Conservation (phyloP, 2,888 invertebrate species). For the Stenoptilia bipunctidactyla region DNA sequence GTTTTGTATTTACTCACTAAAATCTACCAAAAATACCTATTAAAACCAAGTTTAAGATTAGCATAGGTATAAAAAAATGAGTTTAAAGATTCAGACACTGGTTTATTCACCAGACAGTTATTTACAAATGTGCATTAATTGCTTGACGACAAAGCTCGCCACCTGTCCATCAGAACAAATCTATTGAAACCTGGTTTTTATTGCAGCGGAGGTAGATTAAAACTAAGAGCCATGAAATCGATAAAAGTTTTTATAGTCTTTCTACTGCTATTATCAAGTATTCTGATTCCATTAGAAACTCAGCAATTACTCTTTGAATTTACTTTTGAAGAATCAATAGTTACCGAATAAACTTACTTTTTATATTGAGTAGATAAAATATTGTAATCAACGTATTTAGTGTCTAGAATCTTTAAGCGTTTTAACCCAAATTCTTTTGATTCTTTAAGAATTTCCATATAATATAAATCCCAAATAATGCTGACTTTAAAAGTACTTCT, state of each 20-base stretch:
- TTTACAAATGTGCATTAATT: conserved; percentile 63
- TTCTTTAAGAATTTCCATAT: too few species aligned
- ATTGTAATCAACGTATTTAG: too few species aligned
- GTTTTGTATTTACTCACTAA: too few species aligned
- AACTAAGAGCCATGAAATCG: conserved; percentile 15
- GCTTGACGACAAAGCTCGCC: conserved; percentile 50
- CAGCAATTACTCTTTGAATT: neutral
- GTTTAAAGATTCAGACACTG: conserved; percentile 43
- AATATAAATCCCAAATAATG: too few species aligned
- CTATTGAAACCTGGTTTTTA: conserved; percentile 31
- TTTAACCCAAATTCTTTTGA: too few species aligned
- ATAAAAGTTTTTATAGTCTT: conserved; percentile 9
- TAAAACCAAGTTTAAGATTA: too few species aligned
- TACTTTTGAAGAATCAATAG: conserved; percentile 2
- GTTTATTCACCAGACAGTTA: conserved; percentile 39
- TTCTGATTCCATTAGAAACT: neutral
- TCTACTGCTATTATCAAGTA: conserved; percentile 5
- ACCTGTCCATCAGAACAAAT: conserved; percentile 42
- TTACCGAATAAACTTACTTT: too few species aligned
- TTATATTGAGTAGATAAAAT: too few species aligned
- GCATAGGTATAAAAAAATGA: too few species aligned
- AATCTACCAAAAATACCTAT: too few species aligned
- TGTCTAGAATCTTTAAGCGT: too few species aligned
- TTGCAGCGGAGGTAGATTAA: conserved; percentile 20
- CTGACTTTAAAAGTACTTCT: too few species aligned